Evolutionary conservation across 2,797 vertebrate species (phyloP), one percentile per base, ranked within the genome.

Genomic region (Orientallactaga sibirica): DNA sequence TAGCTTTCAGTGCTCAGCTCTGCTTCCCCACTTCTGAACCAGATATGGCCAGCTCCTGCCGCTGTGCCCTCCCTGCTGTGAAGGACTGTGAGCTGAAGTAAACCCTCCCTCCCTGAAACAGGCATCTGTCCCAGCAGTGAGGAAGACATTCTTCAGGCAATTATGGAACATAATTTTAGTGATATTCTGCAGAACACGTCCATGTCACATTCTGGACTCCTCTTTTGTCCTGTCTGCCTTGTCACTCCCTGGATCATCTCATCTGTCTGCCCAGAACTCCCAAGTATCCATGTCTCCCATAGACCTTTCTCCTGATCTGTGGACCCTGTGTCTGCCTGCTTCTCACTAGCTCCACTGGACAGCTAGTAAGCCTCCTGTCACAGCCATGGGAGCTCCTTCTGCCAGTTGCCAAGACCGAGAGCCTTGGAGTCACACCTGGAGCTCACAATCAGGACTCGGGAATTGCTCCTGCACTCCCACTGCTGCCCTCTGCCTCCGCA

Each of bases 301-400:
- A 64, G 76, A 55, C 43, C 58, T 83, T 93, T 76, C 75, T 81
- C 73, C 61, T 87, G 73, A 88, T 27, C 87, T 66, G 61, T 62
- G n/a, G n/a, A 7, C 70, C 20, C 79, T 88, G 20, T 66, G 18
- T 71, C 55, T 62, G 18, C 41, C 41, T 70, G 29, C 75, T 92
- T 58, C 48, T 75, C 55, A 71, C 7, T 20, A 61, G 41, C 71
- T 61, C 20, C 20, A 33, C 52, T 68, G 81, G n/a, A 29, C 58
- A 88, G 27, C 76, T 62, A 27, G 19, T 80, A 70, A 78, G 52
- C 71, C 58, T 86, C 27, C 7, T 43, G 29, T 19, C 41, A 14
- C 77, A 75, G 24, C 61, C 67, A 55, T 37, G 58, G n/a, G 67
- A 27, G 29, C 76, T 48, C 48, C 48, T 9, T 66, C 85, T 74